Percentiles rank a stretch among this genome's conserved stretches.
Conservation (phyloP, 2,888 invertebrate species). For the Aphodius sticticus region DNA sequence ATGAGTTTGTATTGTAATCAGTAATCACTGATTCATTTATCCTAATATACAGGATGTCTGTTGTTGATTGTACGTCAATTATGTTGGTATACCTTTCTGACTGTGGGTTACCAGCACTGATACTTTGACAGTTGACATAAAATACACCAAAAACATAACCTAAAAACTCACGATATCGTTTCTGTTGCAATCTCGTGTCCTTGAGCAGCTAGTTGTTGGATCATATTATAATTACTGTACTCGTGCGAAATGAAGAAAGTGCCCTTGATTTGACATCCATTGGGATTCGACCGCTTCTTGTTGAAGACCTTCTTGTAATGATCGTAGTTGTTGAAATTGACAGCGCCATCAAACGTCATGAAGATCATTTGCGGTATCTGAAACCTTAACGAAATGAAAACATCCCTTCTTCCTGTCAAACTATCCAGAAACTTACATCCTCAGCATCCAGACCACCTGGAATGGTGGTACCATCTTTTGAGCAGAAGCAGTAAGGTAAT, state of each 20-base stretch:
- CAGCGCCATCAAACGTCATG: constrained; percentile 91
- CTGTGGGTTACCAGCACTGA: no score
- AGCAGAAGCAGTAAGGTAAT: constrained; percentile 91
- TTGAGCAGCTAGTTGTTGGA: constrained; percentile 86
- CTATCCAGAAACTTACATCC: constrained; percentile 67
- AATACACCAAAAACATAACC: background rate
- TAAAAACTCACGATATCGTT: constrained; percentile 75
- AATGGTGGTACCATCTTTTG: constrained; percentile 87
- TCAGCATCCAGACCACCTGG: constrained; percentile 85
- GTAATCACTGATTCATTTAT: no score
- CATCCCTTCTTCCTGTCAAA: constrained; percentile 17
- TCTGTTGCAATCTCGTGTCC: constrained; percentile 86
- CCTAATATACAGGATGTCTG: no score
- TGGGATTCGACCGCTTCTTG: constrained; percentile 83
- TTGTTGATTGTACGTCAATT: no score
- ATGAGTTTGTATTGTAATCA: no score
- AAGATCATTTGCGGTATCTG: constrained; percentile 94
- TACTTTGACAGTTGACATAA: no score
- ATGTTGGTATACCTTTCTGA: no score
- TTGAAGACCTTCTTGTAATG: constrained; percentile 87
- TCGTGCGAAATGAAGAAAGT: constrained; percentile 95
- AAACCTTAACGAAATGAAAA: constrained; percentile 42
- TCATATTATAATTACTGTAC: constrained; percentile 93
- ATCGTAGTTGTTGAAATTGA: constrained; percentile 91
- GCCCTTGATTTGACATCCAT: constrained; percentile 86